Percentiles rank a stretch among this genome's conserved stretches.
phyloP scores from a whole-genome alignment of 2,113 vertebrate genomes.

The Podiceps cristatus region DNA sequence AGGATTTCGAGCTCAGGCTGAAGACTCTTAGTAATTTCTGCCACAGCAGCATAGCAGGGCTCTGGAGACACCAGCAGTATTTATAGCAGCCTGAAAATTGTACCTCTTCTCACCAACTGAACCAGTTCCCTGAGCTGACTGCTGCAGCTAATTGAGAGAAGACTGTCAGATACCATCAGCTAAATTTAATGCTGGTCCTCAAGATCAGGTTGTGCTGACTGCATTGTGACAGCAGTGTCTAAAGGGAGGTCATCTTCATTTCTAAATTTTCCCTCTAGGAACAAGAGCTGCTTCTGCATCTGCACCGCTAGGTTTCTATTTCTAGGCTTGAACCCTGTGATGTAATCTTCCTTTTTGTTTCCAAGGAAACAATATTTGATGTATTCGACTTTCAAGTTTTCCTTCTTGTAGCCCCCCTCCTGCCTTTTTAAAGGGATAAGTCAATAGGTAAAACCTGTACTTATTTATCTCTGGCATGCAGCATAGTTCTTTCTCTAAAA shows the following conservation, averaged over 20 bases:
- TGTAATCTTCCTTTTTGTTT: constrained; percentile 65
- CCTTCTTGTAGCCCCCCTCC: neutral
- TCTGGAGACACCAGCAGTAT: constrained; percentile 4
- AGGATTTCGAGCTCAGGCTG: constrained; percentile 13
- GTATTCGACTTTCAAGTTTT: constrained; percentile 20
- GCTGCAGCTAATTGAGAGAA: constrained; percentile 49
- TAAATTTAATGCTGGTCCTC: constrained; percentile 39
- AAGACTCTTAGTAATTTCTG: constrained; percentile 36
- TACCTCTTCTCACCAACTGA: constrained; percentile 36
- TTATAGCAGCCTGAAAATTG: constrained; percentile 54
- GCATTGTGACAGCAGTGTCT: constrained; percentile 24
- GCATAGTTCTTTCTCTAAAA: neutral
- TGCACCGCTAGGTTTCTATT: constrained; percentile 24
- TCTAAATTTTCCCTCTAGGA: constrained; percentile 31
- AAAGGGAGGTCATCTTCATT: constrained; percentile 24
- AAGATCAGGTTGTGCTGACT: neutral
- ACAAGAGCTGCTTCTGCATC: neutral
- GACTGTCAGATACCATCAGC: constrained; percentile 40
- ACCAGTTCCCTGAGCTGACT: constrained; percentile 21
- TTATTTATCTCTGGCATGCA: neutral
- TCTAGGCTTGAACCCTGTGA: constrained; percentile 48
- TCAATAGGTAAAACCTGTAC: constrained; percentile 7
- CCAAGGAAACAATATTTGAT: constrained; percentile 63
- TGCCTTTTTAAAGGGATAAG: neutral
- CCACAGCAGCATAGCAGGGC: constrained; percentile 9